Evolutionary conservation across 2,113 vertebrate species (phyloP), one percentile per base, ranked within the genome.

Genomic region (Leptosomus discolor): DNA sequence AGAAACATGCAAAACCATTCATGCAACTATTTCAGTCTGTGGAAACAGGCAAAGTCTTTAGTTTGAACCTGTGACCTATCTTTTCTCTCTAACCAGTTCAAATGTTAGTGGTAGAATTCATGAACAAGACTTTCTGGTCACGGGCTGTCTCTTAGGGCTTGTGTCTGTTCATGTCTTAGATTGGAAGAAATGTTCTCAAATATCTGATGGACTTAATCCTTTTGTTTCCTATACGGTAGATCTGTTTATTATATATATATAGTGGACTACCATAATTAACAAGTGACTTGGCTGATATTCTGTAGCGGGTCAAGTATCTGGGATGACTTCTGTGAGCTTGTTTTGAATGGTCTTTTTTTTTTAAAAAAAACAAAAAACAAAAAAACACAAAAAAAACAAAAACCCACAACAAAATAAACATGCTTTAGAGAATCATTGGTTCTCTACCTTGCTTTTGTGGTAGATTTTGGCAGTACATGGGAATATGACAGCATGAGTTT

Each of bases 401-500:
- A 32, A 11, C 30, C 56, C 34, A 34, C 30, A 27, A 14, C 10
- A 3, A 43, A 69, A 27, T 29, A 63, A 65, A 36, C 4, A 1
- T 43, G 6, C 21, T 64, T 46, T 32, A 58, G 36, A 23, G 39
- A 60, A 23, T 58, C 1, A 1, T 14, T 19, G 81, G 8, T 53
- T 54, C 13, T 43, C 41, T 67, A 0, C 60, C 8, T 84, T 56
- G 15, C 16, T 60, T 41, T 80, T 74, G 34, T 56, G 43, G 30
- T 64, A 12, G 29, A 15, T 67, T 71, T 90, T 84, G 58, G 58
- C 29, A 65, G 32, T n/a, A 53, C 46, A 20, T n/a, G 18, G 17
- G n/a, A 80, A 32, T 67, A 14, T 4, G 23, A 61, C 53, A 1
- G 1, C 2, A 0, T 14, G 60, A 54, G 11, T 26, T 74, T 0